Conservation (phyloP, 2,888 invertebrate species). For the Drosophila macrothrix region DNA sequence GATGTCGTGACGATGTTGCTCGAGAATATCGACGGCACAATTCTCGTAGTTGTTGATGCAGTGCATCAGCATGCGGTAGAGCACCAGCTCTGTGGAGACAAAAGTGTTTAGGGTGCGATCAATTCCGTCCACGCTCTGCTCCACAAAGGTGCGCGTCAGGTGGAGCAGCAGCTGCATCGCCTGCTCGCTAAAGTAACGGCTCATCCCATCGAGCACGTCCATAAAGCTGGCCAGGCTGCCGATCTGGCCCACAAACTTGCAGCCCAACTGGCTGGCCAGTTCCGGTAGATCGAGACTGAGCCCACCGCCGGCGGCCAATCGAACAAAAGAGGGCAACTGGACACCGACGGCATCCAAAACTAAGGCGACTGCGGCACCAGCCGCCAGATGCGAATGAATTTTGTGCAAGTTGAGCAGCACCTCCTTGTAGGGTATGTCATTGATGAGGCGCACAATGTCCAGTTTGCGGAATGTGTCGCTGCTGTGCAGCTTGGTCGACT, state of each 20-base stretch:
- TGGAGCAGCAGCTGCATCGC: constrained; percentile 62
- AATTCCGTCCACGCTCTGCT: constrained; percentile 63
- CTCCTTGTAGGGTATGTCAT: constrained; percentile 81
- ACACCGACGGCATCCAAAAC: constrained; percentile 26
- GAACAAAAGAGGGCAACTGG: constrained; percentile 50
- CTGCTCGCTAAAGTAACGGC: constrained; percentile 56
- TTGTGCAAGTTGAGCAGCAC: constrained; percentile 37
- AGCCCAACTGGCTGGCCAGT: constrained; percentile 55
- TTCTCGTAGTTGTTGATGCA: constrained; percentile 64
- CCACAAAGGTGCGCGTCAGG: constrained; percentile 69
- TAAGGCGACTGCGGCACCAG: constrained; percentile 26
- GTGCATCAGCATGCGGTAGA: constrained; percentile 72
- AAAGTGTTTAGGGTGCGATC: constrained; percentile 65
- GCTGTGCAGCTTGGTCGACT: constrained; percentile 48
- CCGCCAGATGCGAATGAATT: constrained; percentile 48
- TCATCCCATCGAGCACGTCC: constrained; percentile 69
- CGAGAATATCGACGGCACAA: constrained; percentile 57
- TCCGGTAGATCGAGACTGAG: constrained; percentile 35
- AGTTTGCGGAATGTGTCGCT: constrained; percentile 17
- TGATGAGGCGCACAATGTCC: constrained; percentile 81
- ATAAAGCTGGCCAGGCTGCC: constrained; percentile 60
- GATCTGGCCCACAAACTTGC: constrained; percentile 74
- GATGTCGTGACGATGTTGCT: constrained; percentile 42
- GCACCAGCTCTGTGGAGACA: constrained; percentile 73
- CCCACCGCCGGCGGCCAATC: constrained; percentile 1